Evolutionary conservation across 2,888 invertebrate genomes (phyloP), one percentile per base, ranked within the genome.

Genomic region (Patella depressa): DNA sequence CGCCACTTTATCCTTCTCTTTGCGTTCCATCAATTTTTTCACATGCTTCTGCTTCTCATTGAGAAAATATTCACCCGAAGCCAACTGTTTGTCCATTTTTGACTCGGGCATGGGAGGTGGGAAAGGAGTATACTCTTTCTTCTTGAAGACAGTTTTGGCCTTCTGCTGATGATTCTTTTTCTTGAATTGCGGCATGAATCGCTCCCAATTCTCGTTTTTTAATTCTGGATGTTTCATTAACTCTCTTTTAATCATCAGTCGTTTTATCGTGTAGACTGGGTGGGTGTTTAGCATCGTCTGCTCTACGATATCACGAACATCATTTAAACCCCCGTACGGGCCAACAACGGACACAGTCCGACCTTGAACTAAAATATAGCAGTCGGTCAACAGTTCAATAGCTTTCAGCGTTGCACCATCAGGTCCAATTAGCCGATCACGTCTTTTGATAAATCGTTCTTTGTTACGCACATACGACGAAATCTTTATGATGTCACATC

Each of bases 241-340:
- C 92, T 99, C 98, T 85, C 95, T 94, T 91, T 99, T 99, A 74
- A 99, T 98, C 98, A 99, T 99, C 74, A 99, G 92, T 2, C 97
- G 96, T 93, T 93, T 93, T 59, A 99, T 98, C 89, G 98, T 98
- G 90, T 98, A 99, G 91, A 99, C 97, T 1, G 99, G 99, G 93
- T 99, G 99, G 77, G 99, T 94, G 91, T 99, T 99, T 90, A 96
- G 97, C 98, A 99, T 98, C 0, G 98, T 98, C 86, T 99, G 99
- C 89, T 96, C 95, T 1, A 97, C 96, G 87, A 99, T 96, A 85
- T 96, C 95, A 77, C 98, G 84, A 85, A 93, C 93, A 82, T 93
- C 92, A 83, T 92, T 92, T 54, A 94, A 84, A 12, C 99, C 99
- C 92, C 95, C 96, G 89, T 98, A 96, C 2, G 99, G 98, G 0